A percentile compares a stretch with the other conserved stretches of the same genome.
These are phyloP conservation scores for Monochamus saltuarius DNA, from an alignment of 1,140 invertebrate species.

Conservation along the genomic window DNA sequence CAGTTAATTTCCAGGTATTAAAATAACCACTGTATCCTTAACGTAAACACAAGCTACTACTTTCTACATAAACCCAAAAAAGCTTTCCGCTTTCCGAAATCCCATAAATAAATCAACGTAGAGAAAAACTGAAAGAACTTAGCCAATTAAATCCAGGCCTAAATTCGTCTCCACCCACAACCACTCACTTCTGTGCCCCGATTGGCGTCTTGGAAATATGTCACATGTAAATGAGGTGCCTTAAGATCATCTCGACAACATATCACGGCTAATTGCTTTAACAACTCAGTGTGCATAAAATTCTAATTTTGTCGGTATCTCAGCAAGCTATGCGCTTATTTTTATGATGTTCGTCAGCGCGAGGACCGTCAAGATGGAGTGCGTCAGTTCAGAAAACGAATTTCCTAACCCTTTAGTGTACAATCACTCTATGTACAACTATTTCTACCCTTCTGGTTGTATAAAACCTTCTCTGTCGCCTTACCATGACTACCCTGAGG, in stretches of 20 bases:
- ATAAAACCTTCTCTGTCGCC: neutral
- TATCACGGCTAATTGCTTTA: slow-evolving; percentile 17
- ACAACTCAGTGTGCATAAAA: slow-evolving; percentile 13
- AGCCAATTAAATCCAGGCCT: slow-evolving; percentile 10
- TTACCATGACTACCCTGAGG: slow-evolving; percentile 1
- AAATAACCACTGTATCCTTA: too few species aligned
- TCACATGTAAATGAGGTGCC: slow-evolving; percentile 28
- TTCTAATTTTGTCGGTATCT: neutral
- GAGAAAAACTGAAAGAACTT: neutral
- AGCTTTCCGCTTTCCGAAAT: too few species aligned
- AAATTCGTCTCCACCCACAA: slow-evolving; percentile 25
- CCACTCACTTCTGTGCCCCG: slow-evolving; percentile 6
- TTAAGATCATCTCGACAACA: slow-evolving; percentile 10
- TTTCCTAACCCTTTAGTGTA: neutral
- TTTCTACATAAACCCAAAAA: too few species aligned
- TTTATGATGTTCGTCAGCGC: slow-evolving; percentile 5
- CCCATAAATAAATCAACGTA: slow-evolving; percentile 4
- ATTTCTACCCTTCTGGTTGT: neutral
- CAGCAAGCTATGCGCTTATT: neutral
- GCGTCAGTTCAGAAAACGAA: neutral
- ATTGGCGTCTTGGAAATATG: slow-evolving; percentile 28
- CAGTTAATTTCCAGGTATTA: too few species aligned
- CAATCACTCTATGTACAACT: neutral
- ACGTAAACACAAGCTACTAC: too few species aligned
- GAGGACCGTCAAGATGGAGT: slow-evolving; percentile 1